Percentiles rank a stretch among this genome's conserved stretches.
Conservation (phyloP, 2,113 vertebrate species). For the Phasianus colchicus region DNA sequence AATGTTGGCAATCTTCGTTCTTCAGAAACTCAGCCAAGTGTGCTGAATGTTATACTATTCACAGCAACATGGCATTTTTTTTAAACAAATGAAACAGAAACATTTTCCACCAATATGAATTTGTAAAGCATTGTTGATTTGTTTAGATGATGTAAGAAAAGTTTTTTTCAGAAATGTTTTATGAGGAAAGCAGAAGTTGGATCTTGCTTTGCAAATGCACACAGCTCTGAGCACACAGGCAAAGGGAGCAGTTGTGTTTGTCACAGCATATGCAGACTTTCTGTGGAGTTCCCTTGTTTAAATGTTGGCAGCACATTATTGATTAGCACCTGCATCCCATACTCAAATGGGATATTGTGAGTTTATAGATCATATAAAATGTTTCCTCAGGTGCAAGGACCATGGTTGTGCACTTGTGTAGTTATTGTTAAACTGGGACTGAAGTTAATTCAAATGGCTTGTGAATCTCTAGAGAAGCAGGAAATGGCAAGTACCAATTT, state of each 20-base stretch:
- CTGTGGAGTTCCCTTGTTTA: constrained; percentile 21
- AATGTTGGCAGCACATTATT: constrained; percentile 11
- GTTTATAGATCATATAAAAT: constrained; percentile 56
- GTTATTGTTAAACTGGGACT: constrained; percentile 21
- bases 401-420: not conserved
- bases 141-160: not conserved
- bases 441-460: constrained; percentile 51
- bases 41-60: not conserved
- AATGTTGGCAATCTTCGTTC: not conserved
- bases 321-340: constrained; percentile 54
- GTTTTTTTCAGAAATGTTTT: not conserved
- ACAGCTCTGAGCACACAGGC: not conserved
- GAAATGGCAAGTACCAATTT: constrained; percentile 37
- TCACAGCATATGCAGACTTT: not conserved
- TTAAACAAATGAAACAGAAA: not conserved
- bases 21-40: rapidly evolving
- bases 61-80: rapidly evolving
- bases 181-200: not conserved
- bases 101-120: not conserved
- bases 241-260: rapidly evolving
- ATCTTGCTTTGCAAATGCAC: not conserved
- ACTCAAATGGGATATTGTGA: constrained; percentile 37
- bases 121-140: not conserved
- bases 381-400: constrained; percentile 67
- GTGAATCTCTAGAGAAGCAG: not conserved